A percentile compares a stretch with the other conserved stretches of the same genome.
Conservation (phyloP, 2,888 invertebrate genomes). For the Nineta flava region DNA sequence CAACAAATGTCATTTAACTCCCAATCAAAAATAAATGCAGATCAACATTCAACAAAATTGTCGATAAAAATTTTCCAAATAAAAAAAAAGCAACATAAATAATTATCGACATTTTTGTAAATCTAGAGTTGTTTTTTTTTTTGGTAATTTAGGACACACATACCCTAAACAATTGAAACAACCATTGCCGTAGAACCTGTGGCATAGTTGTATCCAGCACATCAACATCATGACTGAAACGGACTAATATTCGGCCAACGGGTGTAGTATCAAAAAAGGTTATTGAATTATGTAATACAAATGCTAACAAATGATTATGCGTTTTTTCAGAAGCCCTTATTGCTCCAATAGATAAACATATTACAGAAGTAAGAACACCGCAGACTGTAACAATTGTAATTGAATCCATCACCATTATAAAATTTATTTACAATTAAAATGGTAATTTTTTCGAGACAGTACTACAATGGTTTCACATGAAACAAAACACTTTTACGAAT, state of each 20-base stretch:
- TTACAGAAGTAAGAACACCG: conserved; percentile 27
- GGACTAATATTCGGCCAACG: conserved; percentile 47
- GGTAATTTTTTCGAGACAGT: too few species aligned
- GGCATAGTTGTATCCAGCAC: conserved; percentile 46
- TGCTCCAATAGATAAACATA: conserved; percentile 39
- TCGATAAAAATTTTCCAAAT: too few species aligned
- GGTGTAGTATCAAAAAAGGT: conserved; percentile 57
- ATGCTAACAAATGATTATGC: conserved; percentile 37
- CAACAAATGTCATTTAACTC: too few species aligned
- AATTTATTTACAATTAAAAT: too few species aligned
- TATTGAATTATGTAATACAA: conserved; percentile 44
- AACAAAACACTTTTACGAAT: too few species aligned
- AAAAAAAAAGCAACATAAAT: not conserved
- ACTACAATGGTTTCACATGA: too few species aligned
- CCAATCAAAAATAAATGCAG: too few species aligned
- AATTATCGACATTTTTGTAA: not conserved
- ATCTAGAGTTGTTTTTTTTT: conserved; percentile 8
- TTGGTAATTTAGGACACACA: conserved; percentile 6
- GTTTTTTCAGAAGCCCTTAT: conserved; percentile 40
- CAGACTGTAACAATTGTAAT: conserved; percentile 6
- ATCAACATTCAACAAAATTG: too few species aligned
- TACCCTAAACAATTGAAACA: conserved; percentile 30
- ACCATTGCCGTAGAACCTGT: conserved; percentile 30
- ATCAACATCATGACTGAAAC: conserved; percentile 51
- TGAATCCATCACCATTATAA: not conserved